Evolutionary conservation across 1,140 invertebrate genomes (phyloP).

Genomic region (Episyrphus balteatus): DNA sequence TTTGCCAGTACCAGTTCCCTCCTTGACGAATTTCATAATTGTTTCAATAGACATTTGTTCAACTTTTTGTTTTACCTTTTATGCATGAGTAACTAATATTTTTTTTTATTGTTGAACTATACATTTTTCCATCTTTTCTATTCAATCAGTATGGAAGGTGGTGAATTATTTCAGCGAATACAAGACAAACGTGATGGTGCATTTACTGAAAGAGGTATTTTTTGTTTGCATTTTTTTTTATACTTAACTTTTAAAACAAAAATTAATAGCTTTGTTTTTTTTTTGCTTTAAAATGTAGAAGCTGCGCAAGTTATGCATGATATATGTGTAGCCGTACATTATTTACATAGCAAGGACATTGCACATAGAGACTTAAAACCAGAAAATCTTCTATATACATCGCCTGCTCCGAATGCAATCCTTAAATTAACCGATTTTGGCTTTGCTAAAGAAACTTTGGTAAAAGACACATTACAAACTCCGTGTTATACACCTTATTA

Average conservation of each 20-base stretch:
- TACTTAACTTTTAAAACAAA: not conserved
- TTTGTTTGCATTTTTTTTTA: not conserved
- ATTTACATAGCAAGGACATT: conserved; percentile 90
- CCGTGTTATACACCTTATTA: conserved; percentile 99
- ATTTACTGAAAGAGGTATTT: conserved; percentile 84
- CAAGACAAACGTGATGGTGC: conserved; percentile 86
- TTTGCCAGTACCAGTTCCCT: too few species aligned
- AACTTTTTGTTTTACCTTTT: too few species aligned
- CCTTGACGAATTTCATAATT: too few species aligned
- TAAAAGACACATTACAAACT: conserved; percentile 82
- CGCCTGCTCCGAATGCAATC: conserved; percentile 54
- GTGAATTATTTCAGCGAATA: conserved; percentile 92
- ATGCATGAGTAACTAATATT: not conserved
- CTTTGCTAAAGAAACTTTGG: conserved; percentile 94
- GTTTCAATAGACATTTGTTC: too few species aligned
- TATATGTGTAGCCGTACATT: conserved; percentile 91
- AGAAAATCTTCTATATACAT: conserved; percentile 79
- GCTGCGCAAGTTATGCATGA: conserved; percentile 78
- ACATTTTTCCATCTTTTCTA: conserved; percentile 8
- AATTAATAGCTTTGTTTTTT: conserved; percentile 5
- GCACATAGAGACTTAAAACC: conserved; percentile 95
- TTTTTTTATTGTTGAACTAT: not conserved
- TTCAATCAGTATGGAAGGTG: conserved; percentile 80
- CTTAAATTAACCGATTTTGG: conserved; percentile 98
- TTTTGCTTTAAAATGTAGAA: conserved; percentile 12